phyloP scores from a whole-genome alignment of 2,797 vertebrate genomes.

The Oreonectes daqikongensis region DNA sequence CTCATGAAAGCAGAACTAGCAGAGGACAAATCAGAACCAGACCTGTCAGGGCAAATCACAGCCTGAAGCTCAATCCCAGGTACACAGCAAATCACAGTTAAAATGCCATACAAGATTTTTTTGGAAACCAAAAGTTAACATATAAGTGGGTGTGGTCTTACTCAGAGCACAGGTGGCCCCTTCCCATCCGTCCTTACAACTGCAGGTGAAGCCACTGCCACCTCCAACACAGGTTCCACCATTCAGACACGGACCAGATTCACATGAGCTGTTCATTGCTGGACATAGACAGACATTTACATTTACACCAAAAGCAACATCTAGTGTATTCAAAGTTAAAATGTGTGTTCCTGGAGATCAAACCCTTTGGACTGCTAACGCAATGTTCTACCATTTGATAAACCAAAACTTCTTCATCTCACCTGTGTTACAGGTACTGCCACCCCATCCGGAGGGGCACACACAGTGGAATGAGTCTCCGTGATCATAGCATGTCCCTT shows the following conservation, averaged over 20 bases:
- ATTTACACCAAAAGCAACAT: too few species aligned
- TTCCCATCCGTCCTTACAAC: slow-evolving; percentile 96
- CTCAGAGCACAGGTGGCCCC: slow-evolving; percentile 89
- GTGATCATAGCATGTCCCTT: slow-evolving; percentile 89
- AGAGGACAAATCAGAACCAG: slow-evolving; percentile 27
- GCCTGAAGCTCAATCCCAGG: slow-evolving; percentile 12
- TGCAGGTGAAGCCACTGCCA: slow-evolving; percentile 89
- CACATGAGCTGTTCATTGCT: slow-evolving; percentile 94
- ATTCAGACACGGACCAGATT: slow-evolving; percentile 88
- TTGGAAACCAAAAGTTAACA: neutral
- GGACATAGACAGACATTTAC: slow-evolving; percentile 20
- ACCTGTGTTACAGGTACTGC: slow-evolving; percentile 91
- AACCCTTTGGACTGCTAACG: neutral
- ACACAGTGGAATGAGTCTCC: slow-evolving; percentile 89
- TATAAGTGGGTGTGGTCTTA: slow-evolving; percentile 67
- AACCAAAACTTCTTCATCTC: slow-evolving; percentile 47
- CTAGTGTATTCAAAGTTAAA: neutral
- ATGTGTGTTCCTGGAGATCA: neutral
- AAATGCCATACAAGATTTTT: neutral
- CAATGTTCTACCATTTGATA: neutral
- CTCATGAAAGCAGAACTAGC: slow-evolving; percentile 30
- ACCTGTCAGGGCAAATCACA: slow-evolving; percentile 37
- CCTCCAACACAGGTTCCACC: slow-evolving; percentile 92
- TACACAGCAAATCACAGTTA: neutral
- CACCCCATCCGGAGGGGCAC: slow-evolving; percentile 87